Conservation (phyloP, 1,140 invertebrate genomes). For the Antheraea pernyi region DNA sequence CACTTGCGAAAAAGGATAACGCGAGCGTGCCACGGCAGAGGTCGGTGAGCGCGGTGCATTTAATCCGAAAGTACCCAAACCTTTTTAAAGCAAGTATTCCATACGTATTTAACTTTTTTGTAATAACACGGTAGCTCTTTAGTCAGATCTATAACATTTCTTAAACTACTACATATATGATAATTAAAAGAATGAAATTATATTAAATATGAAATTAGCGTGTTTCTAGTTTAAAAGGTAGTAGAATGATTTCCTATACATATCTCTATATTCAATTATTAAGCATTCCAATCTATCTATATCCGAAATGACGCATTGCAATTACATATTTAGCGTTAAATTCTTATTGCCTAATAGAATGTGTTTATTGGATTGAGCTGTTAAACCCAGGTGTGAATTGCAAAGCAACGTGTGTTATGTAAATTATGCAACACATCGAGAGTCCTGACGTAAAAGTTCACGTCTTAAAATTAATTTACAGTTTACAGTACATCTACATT, state of each 20-base stretch:
- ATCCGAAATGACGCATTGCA: constrained; percentile 20
- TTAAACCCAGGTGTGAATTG: background rate
- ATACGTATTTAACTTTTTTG: too few species aligned
- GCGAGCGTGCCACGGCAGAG: too few species aligned
- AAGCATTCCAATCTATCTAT: constrained; percentile 66
- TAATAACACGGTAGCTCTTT: background rate
- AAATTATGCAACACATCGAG: background rate
- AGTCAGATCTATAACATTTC: background rate
- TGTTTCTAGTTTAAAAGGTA: constrained; percentile 43
- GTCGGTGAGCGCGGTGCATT: too few species aligned
- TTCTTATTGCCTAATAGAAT: background rate
- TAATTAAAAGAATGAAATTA: background rate
- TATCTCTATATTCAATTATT: constrained; percentile 61
- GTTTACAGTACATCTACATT: too few species aligned
- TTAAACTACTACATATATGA: background rate
- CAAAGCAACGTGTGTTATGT: background rate
- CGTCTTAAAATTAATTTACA: too few species aligned
- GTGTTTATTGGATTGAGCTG: background rate
- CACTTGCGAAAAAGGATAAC: too few species aligned
- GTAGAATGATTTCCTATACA: constrained; percentile 45
- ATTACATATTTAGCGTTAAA: constrained; percentile 14
- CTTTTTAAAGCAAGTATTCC: too few species aligned
- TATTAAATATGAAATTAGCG: constrained; percentile 12
- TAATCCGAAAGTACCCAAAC: too few species aligned
- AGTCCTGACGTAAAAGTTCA: too few species aligned